Evolutionary conservation across 2,888 invertebrate species (phyloP), one percentile per base, ranked within the genome.

Genomic region (Meghimatium bilineatum): DNA sequence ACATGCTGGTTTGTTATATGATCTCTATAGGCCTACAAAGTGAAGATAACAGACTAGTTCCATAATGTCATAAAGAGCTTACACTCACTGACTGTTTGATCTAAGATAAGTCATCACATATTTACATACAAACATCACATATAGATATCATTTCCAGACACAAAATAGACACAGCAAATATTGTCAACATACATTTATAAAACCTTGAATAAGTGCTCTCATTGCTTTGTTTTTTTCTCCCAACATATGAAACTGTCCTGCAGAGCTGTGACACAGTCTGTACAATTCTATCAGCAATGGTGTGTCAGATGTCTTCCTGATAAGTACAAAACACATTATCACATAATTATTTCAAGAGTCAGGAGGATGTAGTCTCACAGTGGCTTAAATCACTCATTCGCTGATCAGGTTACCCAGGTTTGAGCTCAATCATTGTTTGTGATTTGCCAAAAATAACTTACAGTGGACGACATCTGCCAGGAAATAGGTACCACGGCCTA

Each of bases 201-300:
- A 87, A 23, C 89, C 90, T 77, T 89, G 87, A 84, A 91, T 88
- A 67, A 90, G 86, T 17, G 89, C 89, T 36, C 90, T 76, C 17
- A 91, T 85, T 23, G 88, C 88, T 82, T 90, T 91, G 85, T 91
- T 91, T 80, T 89, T 87, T 80, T 91, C 91, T 83, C 89, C 88
- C 5, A 91, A 82, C 77, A 87, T 80, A 78, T 89, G 86, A 20
- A 91, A 77, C 34, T 86, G 85, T 0, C 90, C 91, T 2, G 89
- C 89, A 5, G 91, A 90, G 67, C 90, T 88, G 80, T 90, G 90
- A 36, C 89, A 85, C 74, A 90, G 74, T 29, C 87, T 78, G 86
- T 89, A 90, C 38, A 90, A 71, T 87, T 91, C 91, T 29, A 89
- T 83, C 56, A 89, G 69, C 34, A 91, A 66, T 67, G 78, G 79